Conservation (phyloP, 2,888 invertebrate genomes). For the Drosophila kuntzei region DNA sequence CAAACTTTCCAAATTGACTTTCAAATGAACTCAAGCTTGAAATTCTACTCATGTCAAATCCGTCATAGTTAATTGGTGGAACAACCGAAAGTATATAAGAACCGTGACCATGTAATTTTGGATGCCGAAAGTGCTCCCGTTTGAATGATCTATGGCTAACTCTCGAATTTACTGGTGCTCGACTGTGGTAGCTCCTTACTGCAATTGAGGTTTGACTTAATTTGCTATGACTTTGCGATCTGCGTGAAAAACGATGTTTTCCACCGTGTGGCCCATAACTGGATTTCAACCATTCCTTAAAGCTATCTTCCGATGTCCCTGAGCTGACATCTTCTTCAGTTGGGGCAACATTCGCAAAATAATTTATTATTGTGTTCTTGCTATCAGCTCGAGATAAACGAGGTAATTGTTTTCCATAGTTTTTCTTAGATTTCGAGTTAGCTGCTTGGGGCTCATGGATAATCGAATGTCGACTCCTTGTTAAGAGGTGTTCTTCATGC, state of each 20-base stretch:
- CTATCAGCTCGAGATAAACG: neutral
- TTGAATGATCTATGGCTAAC: neutral
- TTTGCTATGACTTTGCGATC: neutral
- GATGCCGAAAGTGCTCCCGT: too few relatives aligned
- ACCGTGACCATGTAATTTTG: neutral
- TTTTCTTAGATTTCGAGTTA: neutral
- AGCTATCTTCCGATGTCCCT: constrained; percentile 1
- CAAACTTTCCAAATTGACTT: neutral
- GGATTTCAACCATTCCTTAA: neutral
- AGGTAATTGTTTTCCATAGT: neutral
- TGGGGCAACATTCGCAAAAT: neutral
- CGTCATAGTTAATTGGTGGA: neutral
- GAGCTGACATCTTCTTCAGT: neutral
- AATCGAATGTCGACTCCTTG: neutral
- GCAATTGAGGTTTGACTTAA: neutral
- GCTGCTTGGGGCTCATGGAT: neutral
- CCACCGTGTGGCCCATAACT: neutral
- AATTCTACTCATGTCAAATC: neutral
- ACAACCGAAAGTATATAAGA: neutral
- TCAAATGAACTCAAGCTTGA: neutral
- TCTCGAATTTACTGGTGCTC: neutral
- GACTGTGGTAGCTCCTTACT: neutral
- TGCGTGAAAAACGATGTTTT: neutral
- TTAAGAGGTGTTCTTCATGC: neutral
- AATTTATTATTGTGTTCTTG: neutral